Evolutionary conservation across 2,797 vertebrate genomes (phyloP), one percentile per base, ranked within the genome.

Genomic region (Dromococcyx pavoninus): DNA sequence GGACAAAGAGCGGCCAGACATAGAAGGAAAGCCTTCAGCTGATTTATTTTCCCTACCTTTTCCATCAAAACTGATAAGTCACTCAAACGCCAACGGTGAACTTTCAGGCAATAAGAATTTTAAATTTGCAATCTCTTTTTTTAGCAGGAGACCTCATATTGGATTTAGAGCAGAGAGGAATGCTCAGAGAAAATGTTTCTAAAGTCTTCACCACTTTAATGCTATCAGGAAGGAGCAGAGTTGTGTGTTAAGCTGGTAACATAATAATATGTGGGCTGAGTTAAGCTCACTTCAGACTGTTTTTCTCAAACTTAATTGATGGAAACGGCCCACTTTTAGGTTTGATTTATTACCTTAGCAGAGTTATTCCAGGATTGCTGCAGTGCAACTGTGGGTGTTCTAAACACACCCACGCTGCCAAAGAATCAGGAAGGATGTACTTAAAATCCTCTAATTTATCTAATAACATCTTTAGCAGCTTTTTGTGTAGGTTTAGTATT

Each of bases 401-500:
- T 93, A 90, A 94, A 86, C 82, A 96, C 97, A 91, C 97, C 97
- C 97, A 97, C 95, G 10, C 78, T 89, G 92, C 93, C 94, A 92
- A 81, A 82, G 73, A 96, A 97, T 96, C 96, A 97, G 97, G 97
- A 97, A 98, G 97, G 96, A 97, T 96, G 94, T 97, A 95, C 95
- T 98, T 93, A 93, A 97, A 95, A 97, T 96, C 97, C 95, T 92
- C 95, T 98, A 96, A 98, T 98, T 98, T 97, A 96, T 96, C 97
- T 98, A 97, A 97, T 97, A 97, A 97, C 92, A 95, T 96, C 97
- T 97, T 97, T 95, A 97, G 96, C 90, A 35, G 93, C 96, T 97
- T 91, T 94, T 78, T 96, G 93, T 98, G 96, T 97, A 96, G 97
- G 97, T 97, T 98, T 97, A 61, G 93, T 58, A 97, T 96, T 97